Percentiles rank a stretch among this genome's conserved stretches.
Conservation (phyloP, 2,888 invertebrate species). For the Trachelus stipa region DNA sequence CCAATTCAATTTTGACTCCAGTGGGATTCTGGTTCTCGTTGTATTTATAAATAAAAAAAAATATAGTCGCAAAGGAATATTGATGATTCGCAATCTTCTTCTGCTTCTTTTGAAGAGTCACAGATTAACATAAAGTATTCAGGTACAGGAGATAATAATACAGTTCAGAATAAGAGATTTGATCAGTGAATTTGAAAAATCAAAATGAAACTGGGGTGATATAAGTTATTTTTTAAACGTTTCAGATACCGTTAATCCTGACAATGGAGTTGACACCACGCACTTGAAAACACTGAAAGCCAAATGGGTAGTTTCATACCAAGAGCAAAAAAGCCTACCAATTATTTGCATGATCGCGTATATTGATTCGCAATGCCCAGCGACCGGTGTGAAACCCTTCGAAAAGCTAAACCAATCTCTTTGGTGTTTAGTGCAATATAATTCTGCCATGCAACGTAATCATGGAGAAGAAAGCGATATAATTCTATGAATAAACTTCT, state of each 20-base stretch:
- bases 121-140: not conserved
- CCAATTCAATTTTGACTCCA: not conserved
- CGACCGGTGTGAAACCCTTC: conserved; percentile 20
- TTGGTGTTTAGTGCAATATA: conserved; percentile 24
- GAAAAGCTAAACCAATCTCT: conserved; percentile 17
- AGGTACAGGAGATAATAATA: not conserved
- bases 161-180: not conserved
- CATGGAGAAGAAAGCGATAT: conserved; percentile 26
- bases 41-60: not conserved
- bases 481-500: conserved; percentile 15
- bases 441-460: conserved; percentile 36
- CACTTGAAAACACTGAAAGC: conserved; percentile 37
- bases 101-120: not conserved
- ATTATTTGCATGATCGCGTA: not conserved
- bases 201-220: not conserved
- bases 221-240: not conserved
- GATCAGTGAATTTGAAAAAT: not conserved
- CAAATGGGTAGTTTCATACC: conserved; percentile 21
- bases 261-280: conserved; percentile 27
- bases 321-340: conserved; percentile 9
- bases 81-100: not conserved
- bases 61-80: not conserved
- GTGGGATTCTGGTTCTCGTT: not conserved
- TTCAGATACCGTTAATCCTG: not conserved
- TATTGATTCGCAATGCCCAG: conserved; percentile 10